Evolutionary conservation across 1,140 invertebrate species (phyloP).

Genomic region (Globodera rostochiensis): DNA sequence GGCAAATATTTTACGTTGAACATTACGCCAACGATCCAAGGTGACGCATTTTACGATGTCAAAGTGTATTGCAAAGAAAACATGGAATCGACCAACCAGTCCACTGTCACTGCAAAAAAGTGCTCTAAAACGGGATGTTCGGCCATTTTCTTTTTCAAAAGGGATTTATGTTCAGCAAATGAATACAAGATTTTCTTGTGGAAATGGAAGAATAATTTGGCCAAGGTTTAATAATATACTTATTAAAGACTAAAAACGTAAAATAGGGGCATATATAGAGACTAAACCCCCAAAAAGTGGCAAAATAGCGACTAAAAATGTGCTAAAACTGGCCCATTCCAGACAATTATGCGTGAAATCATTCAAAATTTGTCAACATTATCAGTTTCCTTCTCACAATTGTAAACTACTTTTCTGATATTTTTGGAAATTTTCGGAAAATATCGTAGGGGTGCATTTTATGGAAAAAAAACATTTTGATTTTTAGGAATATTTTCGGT

Average conservation of each 20-base stretch:
- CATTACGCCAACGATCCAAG: neutral
- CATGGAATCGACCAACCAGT: neutral
- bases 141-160: neutral
- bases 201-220: neutral
- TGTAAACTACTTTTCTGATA: no score
- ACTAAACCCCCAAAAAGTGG: no score
- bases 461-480: no score
- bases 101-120: neutral
- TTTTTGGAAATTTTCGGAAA: no score
- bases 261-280: neutral
- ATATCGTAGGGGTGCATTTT: no score
- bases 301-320: no score
- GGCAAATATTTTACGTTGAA: neutral
- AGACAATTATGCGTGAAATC: no score
- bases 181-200: neutral
- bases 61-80: neutral
- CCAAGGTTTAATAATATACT: neutral
- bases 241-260: neutral
- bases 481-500: no score
- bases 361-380: no score
- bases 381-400: no score
- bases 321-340: no score
- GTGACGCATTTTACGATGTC: neutral
- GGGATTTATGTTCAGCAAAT: neutral
- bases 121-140: neutral